Evolutionary conservation across 1,140 invertebrate genomes (phyloP), one percentile per base, ranked within the genome.

Genomic region (Chironomus tepperi): DNA sequence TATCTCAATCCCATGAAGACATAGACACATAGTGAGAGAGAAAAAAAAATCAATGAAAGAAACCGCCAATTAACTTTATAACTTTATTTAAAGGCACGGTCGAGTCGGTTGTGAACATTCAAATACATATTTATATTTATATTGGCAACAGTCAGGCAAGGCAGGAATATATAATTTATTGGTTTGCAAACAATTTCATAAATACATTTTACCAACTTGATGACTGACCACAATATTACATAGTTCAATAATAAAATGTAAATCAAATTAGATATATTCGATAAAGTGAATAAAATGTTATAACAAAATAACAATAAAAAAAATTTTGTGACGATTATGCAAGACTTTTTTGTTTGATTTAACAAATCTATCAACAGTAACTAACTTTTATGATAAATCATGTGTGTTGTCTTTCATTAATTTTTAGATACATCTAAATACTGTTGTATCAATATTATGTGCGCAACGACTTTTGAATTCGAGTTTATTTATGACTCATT

Each of bases 31-130:
- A 34, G 24, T 34, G 24, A 34, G 24, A 34, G 24, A 34, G 24
- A 34, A 34, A 5, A 34, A 34, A 34, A 34, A 34, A 15, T 57
- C 47, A 57, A 57, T 57, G 47, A 57, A 57, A 57, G 9, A 57
- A 57, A 57, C 47, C 47, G 47, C 47, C 47, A 57, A 57, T 57
- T 57, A 57, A 57, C 47, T 57, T 57, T 57, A 57, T 57, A 57
- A 57, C 47, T 57, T 57, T 57, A 57, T 57, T 57, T 57, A 57
- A 15, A 57, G 47, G 47, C 47, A 57, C 47, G 47, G 47, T 57
- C 47, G 47, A 57, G n/a, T 57, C 24, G 24, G 47, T 10, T 57
- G 12, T 34, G 24, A 34, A 34, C 24, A 34, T 34, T 34, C 24
- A 34, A 1, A n/a, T n/a, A n/a, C n/a, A n/a, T n/a, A n/a, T n/a